Base-by-base conservation (phyloP, 2,113 vertebrate species). In the Thalassoma bifasciatum region DNA sequence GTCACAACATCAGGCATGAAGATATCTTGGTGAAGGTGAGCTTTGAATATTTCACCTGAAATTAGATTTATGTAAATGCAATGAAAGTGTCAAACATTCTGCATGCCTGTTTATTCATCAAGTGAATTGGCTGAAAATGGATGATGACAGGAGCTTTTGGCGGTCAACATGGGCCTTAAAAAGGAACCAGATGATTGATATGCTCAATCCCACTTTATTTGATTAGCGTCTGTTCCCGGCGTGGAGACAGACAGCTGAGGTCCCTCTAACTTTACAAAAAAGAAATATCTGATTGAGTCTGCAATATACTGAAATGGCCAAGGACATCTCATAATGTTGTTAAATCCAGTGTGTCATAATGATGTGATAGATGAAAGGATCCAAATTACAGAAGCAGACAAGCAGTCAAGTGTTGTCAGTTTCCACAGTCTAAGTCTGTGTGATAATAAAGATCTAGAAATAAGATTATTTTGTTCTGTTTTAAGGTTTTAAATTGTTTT, bases 61-160 rank as follows among this genome's bases (percentile, higher is more conserved):
- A 92, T 90, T 76, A 87, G 75, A 91, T 90, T 90, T 88, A 89
- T 88, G 84, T 80, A 88, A 92, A 92, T 91, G 62, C 10, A 71
- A 80, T 87, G 78, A 21, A 30, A 60, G 46, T 80, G 78, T 81
- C 83, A 86, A 88, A 87, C 72, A 81, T 76, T 84, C 66, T 52
- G 64, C 52, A 2, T 11, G 56, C 58, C 68, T 86, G 85, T 89
- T 92, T 90, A 76, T 90, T 89, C 84, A 88, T 90, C 90, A 89
- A 70, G 79, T 81, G 82, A 84, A 91, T 83, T 91, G 87, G 65
- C 79, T 81, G 67, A 56, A 90, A 91, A 92, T 92, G 81, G 88
- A 89, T 86, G 83, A 89, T 80, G 75, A 81, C 81, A 56, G 65
- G 54, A 68, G 80, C 44, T 75, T n/a, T 44, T 47, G 65, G 62